Evolutionary conservation across 2,797 vertebrate genomes (phyloP).

Genomic region (Tokudaia tokunoshimensis): DNA sequence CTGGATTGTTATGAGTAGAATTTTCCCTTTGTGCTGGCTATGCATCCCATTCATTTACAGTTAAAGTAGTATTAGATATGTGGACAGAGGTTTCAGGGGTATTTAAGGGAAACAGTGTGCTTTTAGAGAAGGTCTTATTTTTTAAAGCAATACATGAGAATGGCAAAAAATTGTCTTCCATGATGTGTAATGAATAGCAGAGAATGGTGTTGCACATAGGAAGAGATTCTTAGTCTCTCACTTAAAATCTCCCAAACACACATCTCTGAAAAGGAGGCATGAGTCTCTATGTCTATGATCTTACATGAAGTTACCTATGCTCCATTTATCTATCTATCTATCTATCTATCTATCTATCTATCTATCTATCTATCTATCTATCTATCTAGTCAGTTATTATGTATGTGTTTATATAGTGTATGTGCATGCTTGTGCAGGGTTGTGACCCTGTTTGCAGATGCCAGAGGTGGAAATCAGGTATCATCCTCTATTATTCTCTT

Average conservation of each 20-base stretch:
- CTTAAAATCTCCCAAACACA: neutral
- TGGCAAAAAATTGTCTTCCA: neutral
- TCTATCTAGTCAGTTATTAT: neutral
- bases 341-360: neutral
- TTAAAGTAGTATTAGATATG: neutral
- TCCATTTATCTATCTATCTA: neutral
- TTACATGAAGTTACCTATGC: neutral
- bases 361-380: neutral
- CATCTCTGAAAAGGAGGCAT: neutral
- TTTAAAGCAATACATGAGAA: neutral
- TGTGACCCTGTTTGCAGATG: neutral
- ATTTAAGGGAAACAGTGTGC: conserved; percentile 28
- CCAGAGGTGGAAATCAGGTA: neutral
- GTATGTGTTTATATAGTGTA: neutral
- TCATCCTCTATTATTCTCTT: neutral
- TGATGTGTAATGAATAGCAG: neutral
- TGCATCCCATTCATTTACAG: conserved; percentile 16
- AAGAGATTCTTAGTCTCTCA: neutral
- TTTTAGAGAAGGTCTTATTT: neutral
- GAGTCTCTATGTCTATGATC: neutral
- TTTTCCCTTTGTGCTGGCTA: neutral
- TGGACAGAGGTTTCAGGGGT: neutral
- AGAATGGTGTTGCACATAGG: neutral
- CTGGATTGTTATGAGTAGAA: neutral
- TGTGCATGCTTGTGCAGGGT: neutral